phyloP scores from a whole-genome alignment of 2,888 invertebrate species.

The Galeruca laticollis region DNA sequence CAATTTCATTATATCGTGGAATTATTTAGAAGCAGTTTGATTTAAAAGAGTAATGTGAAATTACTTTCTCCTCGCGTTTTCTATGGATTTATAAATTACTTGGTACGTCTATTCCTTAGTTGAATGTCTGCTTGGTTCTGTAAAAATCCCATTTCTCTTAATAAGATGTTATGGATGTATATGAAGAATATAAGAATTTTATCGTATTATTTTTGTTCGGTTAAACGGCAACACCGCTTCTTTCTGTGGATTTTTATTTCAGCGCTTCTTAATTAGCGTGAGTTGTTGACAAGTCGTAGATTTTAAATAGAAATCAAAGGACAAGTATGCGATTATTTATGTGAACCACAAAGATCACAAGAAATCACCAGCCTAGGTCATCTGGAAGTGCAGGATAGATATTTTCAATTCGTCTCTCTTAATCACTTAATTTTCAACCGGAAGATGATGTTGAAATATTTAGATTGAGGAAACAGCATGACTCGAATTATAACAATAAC shows the following conservation, averaged over 20 bases:
- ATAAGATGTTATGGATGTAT: background rate
- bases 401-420: constrained; percentile 31
- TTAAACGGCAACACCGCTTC: constrained; percentile 8
- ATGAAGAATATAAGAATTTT: too few relatives aligned
- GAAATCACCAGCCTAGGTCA: constrained; percentile 36
- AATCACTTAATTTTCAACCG: constrained; percentile 8
- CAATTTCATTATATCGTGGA: too few relatives aligned
- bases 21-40: too few relatives aligned
- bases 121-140: background rate
- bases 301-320: constrained; percentile 42
- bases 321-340: constrained; percentile 42
- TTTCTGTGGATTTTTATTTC: constrained; percentile 26
- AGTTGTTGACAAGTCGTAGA: constrained; percentile 33
- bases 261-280: constrained; percentile 33
- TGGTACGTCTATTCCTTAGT: too few relatives aligned
- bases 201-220: background rate
- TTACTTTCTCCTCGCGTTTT: too few relatives aligned
- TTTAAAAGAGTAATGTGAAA: too few relatives aligned
- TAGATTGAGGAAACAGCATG: constrained; percentile 3
- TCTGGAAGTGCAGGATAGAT: constrained; percentile 23
- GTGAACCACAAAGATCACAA: constrained; percentile 37
- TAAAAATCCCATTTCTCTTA: background rate
- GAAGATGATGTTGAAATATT: constrained; percentile 4
- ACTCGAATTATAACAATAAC: background rate
- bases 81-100: too few relatives aligned